Evolutionary conservation across 2,797 vertebrate genomes (phyloP).

Genomic region (Geotrypetes seraphini): DNA sequence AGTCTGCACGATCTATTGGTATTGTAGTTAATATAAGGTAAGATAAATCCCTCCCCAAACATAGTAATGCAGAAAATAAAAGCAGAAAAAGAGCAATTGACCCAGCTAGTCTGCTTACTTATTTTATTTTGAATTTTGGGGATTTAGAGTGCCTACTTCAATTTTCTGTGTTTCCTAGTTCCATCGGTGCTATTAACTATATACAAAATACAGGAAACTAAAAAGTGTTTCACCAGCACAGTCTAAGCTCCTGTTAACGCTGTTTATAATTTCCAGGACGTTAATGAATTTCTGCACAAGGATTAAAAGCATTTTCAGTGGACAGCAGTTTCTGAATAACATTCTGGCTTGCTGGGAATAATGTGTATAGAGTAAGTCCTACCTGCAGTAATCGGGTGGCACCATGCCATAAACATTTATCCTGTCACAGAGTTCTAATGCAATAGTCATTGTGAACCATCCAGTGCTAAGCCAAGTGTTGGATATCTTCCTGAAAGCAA

Average conservation of each 20-base stretch:
- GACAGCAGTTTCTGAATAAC: constrained; percentile 11
- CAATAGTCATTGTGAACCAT: constrained; percentile 98
- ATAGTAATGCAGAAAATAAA: too few species aligned
- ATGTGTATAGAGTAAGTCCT: constrained; percentile 38
- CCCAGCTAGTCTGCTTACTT: too few species aligned
- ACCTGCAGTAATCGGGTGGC: constrained; percentile 97
- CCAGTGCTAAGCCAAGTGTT: constrained; percentile 98
- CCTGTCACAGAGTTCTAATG: constrained; percentile 88
- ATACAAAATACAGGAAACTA: constrained; percentile 45
- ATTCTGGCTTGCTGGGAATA: constrained; percentile 8
- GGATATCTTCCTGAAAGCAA: constrained; percentile 80
- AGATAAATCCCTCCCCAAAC: too few species aligned
- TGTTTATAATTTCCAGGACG: constrained; percentile 39
- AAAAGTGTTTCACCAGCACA: constrained; percentile 33
- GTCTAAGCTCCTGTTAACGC: constrained; percentile 42
- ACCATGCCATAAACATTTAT: constrained; percentile 97
- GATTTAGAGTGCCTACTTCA: too few species aligned
- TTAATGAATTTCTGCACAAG: constrained; percentile 40
- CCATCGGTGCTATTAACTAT: too few species aligned
- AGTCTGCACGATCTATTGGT: too few species aligned
- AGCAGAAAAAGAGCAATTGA: too few species aligned
- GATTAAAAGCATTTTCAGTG: constrained; percentile 13
- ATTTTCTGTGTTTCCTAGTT: too few species aligned
- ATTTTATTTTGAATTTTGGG: too few species aligned
- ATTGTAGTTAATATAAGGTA: too few species aligned